A percentile compares a stretch with the other conserved stretches of the same genome.
Evolutionary conservation across 2,797 vertebrate genomes (phyloP).

Genomic region (Enteromius treurensis): DNA sequence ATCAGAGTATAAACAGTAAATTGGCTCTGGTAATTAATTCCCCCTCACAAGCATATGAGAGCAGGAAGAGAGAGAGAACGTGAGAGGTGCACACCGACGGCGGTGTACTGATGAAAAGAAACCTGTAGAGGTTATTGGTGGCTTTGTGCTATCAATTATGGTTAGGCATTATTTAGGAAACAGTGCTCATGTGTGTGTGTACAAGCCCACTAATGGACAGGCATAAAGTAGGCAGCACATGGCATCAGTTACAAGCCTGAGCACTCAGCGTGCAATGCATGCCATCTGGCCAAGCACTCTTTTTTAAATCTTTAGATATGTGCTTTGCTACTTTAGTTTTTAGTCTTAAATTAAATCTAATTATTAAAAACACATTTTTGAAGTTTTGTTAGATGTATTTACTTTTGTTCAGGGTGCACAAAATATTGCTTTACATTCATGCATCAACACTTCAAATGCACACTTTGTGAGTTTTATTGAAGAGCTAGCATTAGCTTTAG

Average conservation of each 20-base stretch:
- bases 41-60: constrained; percentile 87
- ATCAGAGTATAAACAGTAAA: constrained; percentile 99
- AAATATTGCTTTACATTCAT: background rate
- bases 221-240: constrained; percentile 55
- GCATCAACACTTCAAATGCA: background rate
- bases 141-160: constrained; percentile 66
- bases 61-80: constrained; percentile 58
- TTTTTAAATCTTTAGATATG: background rate
- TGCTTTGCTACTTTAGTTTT: background rate
- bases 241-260: constrained; percentile 57
- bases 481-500: background rate
- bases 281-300: constrained; percentile 43
- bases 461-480: background rate
- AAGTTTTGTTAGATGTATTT: background rate
- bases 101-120: constrained; percentile 53
- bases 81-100: constrained; percentile 59
- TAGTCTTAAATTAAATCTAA: background rate
- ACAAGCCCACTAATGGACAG: constrained; percentile 57
- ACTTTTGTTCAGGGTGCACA: background rate
- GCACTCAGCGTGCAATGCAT: constrained; percentile 47
- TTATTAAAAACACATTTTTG: background rate
- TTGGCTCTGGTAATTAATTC: constrained; percentile 99
- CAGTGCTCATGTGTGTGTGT: constrained; percentile 44
- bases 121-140: constrained; percentile 62
- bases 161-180: constrained; percentile 59